phyloP scores from a whole-genome alignment of 2,113 vertebrate genomes.

The Malurus melanocephalus region DNA sequence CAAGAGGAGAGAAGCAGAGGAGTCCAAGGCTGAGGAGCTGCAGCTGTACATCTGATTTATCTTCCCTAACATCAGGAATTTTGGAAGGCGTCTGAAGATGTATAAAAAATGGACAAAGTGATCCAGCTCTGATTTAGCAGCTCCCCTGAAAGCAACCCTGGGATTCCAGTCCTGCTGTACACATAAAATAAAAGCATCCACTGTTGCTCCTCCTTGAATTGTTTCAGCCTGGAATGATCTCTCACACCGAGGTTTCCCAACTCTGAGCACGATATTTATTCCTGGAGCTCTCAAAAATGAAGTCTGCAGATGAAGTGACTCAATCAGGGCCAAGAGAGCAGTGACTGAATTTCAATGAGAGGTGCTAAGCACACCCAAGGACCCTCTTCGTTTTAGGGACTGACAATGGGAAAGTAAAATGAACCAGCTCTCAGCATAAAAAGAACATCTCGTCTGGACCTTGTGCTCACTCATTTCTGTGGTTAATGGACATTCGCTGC shows the following conservation, averaged over 20 bases:
- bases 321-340: not conserved
- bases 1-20: not conserved
- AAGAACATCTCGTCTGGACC: not conserved
- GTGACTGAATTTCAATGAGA: not conserved
- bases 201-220: not conserved
- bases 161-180: not conserved
- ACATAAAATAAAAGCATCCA: not conserved
- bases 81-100: not conserved
- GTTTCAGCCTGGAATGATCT: not conserved
- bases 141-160: not conserved
- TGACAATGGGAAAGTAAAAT: not conserved
- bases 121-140: not conserved
- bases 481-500: fast-evolving
- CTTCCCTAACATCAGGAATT: not conserved
- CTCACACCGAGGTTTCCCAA: not conserved
- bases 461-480: not conserved
- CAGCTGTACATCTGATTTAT: not conserved
- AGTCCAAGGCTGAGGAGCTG: not conserved
- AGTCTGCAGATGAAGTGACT: not conserved
- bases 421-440: not conserved
- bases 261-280: not conserved
- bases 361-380: not conserved
- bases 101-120: not conserved
- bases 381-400: not conserved
- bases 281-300: not conserved